Percentiles rank a stretch among this genome's conserved stretches.
Conservation (phyloP, 1,140 invertebrate species). For the Pseudobourletiella spinata region DNA sequence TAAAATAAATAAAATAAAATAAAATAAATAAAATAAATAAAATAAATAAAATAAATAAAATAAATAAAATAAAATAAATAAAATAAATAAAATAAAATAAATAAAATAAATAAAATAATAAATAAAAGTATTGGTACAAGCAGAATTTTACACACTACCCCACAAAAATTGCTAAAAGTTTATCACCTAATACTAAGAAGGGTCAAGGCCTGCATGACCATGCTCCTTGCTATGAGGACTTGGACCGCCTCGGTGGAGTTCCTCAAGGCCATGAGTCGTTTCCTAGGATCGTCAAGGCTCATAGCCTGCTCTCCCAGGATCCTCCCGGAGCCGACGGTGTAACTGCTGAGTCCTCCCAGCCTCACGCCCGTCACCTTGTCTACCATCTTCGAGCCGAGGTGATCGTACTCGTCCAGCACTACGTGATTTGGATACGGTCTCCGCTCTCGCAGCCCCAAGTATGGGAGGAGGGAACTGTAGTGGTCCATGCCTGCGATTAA, state of each 20-base stretch:
- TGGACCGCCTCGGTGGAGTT: slow-evolving; percentile 47
- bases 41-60: neutral
- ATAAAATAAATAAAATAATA: neutral
- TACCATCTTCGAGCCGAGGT: slow-evolving; percentile 47
- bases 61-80: slow-evolving; percentile 37
- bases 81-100: neutral
- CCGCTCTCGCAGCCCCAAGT: slow-evolving; percentile 42
- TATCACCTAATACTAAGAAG: slow-evolving; percentile 48
- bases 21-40: neutral
- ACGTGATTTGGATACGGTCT: slow-evolving; percentile 45
- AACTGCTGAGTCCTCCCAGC: neutral
- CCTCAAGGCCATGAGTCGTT: slow-evolving; percentile 47
- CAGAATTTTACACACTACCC: no score
- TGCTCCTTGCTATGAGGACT: slow-evolving; percentile 48
- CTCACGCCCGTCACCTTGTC: slow-evolving; percentile 31
- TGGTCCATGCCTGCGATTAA: slow-evolving; percentile 5
- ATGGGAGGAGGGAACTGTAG: slow-evolving; percentile 28
- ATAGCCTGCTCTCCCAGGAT: slow-evolving; percentile 48
- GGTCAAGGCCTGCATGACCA: slow-evolving; percentile 49
- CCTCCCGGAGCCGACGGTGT: slow-evolving; percentile 14
- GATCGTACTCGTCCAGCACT: slow-evolving; percentile 46
- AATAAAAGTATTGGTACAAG: neutral
- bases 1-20: neutral
- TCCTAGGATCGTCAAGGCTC: slow-evolving; percentile 41
- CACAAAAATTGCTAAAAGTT: neutral